These are phyloP conservation scores for Microvelia longipes DNA, from an alignment of 1,140 invertebrate genomes.

Conservation along the genomic window DNA sequence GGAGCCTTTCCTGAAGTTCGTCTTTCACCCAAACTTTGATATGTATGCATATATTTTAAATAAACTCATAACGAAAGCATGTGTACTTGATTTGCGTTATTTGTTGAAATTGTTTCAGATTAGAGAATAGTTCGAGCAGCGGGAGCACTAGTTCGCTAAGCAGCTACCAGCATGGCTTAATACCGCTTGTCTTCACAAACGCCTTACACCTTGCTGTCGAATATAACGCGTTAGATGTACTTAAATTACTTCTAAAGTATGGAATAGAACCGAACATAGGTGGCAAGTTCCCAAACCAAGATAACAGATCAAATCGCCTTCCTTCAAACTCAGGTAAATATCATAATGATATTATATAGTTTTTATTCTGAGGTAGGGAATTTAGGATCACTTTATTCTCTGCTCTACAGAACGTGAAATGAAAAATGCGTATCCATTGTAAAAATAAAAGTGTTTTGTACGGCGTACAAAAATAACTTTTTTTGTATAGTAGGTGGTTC, in stretches of 20 bases:
- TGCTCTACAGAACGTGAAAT: too few relatives aligned
- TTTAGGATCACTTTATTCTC: too few relatives aligned
- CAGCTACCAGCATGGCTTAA: background rate
- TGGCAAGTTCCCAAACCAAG: conserved; percentile 18
- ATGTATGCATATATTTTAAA: too few relatives aligned
- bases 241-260: conserved; percentile 37
- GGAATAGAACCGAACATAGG: conserved; percentile 39
- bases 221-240: conserved; percentile 37
- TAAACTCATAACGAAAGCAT: too few relatives aligned
- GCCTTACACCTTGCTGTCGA: conserved; percentile 41
- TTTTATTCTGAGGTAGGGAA: too few relatives aligned
- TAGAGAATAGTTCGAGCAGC: conserved; percentile 13
- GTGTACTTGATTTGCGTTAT: too few relatives aligned
- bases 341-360: background rate
- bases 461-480: too few relatives aligned
- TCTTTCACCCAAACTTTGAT: too few relatives aligned
- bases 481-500: too few relatives aligned
- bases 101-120: conserved; percentile 13
- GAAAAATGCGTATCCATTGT: too few relatives aligned
- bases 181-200: conserved; percentile 36
- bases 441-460: too few relatives aligned
- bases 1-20: too few relatives aligned
- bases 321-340: conserved; percentile 6
- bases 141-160: background rate
- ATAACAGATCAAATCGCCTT: conserved; percentile 6